Evolutionary conservation across 30 jellyfish, hydroid and myxozoan species (phyloP).

Genomic region (Cassiopea xamachana): DNA sequence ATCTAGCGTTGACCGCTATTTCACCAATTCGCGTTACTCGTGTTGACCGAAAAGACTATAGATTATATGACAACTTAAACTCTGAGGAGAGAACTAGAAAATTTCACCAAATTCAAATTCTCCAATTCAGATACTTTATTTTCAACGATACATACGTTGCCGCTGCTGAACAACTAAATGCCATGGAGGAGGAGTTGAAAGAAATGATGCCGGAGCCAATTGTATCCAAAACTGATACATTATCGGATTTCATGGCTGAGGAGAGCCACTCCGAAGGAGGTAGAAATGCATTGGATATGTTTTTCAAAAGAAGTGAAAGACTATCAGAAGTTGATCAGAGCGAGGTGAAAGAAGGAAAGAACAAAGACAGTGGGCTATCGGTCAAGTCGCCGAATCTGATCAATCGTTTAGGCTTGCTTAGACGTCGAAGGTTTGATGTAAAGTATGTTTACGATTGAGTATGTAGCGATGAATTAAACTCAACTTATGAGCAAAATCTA

Average conservation of each 20-base stretch:
- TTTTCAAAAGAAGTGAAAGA: conserved; percentile 77
- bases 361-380: neutral
- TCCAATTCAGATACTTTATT: conserved; percentile 81
- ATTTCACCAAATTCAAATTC: conserved; percentile 66
- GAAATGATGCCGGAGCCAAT: conserved; percentile 88
- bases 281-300: conserved; percentile 59
- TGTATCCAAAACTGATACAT: conserved; percentile 12
- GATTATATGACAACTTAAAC: conserved; percentile 31
- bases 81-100: conserved; percentile 52
- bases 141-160: conserved; percentile 95
- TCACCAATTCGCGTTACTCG: conserved; percentile 76
- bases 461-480: too few relatives aligned
- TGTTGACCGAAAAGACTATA: conserved; percentile 53
- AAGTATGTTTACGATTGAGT: too few relatives aligned
- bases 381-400: neutral
- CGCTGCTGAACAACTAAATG: conserved; percentile 91
- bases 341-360: neutral
- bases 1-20: conserved; percentile 92
- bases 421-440: conserved; percentile 4
- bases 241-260: conserved; percentile 15
- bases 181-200: conserved; percentile 87
- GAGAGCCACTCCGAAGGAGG: conserved; percentile 22
- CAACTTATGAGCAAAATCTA: too few relatives aligned
- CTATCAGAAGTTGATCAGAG: conserved; percentile 44
- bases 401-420: neutral